Evolutionary conservation across 2,113 vertebrate species (phyloP), one percentile per base, ranked within the genome.

Genomic region (Brachypteracias leptosomus): DNA sequence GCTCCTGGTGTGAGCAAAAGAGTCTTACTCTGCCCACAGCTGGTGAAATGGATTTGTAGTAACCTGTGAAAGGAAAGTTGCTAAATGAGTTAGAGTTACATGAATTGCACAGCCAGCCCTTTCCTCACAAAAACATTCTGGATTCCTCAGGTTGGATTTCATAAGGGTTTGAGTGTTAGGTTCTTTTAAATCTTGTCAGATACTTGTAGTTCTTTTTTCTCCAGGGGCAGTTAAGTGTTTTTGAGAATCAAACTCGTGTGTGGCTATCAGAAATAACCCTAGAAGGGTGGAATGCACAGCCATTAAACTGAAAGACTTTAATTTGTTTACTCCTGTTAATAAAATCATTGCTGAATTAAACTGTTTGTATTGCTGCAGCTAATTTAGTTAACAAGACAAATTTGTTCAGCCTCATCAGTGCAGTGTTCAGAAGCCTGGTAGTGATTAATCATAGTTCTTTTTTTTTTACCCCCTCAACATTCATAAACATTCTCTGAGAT

Each of bases 281-380:
- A 31, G 72, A 46, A 94, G 70, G 52, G 67, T 76, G 35, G 44
- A 81, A 73, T 59, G 76, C 36, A 20, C 29, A 77, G 46, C 79
- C 70, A 71, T 97, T 95, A 94, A 76, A 76, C 65, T 51, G 62
- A 86, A 95, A 79, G 73, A 79, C 61, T 88, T 94, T 63, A 71
- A 94, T 97, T 97, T 97, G 94, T 98, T 98, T 98, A 95, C 80
- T 97, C 85, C 71, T 97, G 40, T 93, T 97, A 96, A 96, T 97
- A 95, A 97, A 97, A 92, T 74, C 59, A 74, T 93, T 92, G 87
- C 90, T 79, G 89, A 92, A 95, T 97, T 96, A 92, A 96, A 92
- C 88, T 97, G 71, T 96, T 96, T 96, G 66, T 95, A 95, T 95
- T 95, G 88, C 90, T 89, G 92, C 92, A 97, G 88, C 95, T 97